These are phyloP conservation scores for Galerucella calmariensis DNA, from an alignment of 2,888 invertebrate species.

Conservation along the genomic window DNA sequence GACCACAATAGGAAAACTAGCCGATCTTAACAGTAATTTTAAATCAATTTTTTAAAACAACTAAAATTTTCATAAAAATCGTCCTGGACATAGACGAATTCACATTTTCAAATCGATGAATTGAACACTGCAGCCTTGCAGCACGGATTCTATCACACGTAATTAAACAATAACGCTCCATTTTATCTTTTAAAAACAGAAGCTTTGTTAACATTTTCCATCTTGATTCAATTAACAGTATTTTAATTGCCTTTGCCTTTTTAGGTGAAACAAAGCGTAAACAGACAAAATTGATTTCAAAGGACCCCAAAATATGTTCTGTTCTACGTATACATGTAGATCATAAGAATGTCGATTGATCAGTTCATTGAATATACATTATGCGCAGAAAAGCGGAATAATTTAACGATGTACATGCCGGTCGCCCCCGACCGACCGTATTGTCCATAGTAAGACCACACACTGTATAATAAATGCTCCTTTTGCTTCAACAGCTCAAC, in stretches of 20 bases:
- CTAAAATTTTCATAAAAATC: too few species aligned
- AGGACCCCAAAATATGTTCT: conserved; percentile 43
- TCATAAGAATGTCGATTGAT: conserved; percentile 61
- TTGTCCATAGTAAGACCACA: conserved; percentile 44
- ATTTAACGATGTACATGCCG: conserved; percentile 62
- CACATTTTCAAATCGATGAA: background rate
- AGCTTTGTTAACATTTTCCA: conserved; percentile 20
- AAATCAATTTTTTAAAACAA: too few species aligned
- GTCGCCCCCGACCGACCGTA: conserved; percentile 28
- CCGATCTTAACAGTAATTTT: too few species aligned
- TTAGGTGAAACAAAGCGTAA: conserved; percentile 44
- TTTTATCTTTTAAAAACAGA: conserved; percentile 20
- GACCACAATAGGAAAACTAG: too few species aligned
- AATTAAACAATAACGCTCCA: conserved; percentile 11
- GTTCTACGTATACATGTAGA: conserved; percentile 47
- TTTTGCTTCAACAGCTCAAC: conserved; percentile 5
- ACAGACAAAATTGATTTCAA: conserved; percentile 47
- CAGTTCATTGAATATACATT: conserved; percentile 60
- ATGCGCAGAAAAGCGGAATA: conserved; percentile 62
- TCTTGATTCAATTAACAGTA: conserved; percentile 45
- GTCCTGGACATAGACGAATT: background rate
- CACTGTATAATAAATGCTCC: conserved; percentile 39
- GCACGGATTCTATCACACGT: conserved; percentile 5
- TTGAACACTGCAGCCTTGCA: conserved; percentile 13
- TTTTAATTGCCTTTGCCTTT: conserved; percentile 48